phyloP scores from a whole-genome alignment of 2,888 invertebrate species.

The Metallyticus violacea region DNA sequence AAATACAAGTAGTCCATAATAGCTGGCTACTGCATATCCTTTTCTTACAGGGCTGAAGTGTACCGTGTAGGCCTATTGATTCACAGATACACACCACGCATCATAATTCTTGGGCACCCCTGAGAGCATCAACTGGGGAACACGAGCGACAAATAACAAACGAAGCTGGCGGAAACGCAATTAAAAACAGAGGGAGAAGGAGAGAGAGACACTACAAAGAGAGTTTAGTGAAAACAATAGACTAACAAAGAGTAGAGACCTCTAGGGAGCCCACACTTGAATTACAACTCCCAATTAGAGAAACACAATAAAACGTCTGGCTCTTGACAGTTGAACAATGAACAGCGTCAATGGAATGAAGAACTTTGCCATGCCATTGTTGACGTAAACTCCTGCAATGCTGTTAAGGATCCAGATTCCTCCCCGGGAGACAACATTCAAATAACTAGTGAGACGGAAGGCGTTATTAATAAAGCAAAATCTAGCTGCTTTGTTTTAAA shows the following conservation, averaged over 20 bases:
- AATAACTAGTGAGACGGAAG: not conserved
- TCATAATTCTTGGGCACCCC: not conserved
- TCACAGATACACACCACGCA: not conserved
- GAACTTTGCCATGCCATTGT: not conserved
- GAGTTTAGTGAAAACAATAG: conserved; percentile 24
- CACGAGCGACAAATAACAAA: conserved; percentile 8
- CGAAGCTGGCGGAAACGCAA: conserved; percentile 29
- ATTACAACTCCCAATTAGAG: conserved; percentile 33
- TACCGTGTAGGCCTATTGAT: not conserved
- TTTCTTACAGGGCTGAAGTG: too few relatives aligned
- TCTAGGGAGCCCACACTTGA: conserved; percentile 16
- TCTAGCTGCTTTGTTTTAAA: not conserved
- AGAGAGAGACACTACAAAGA: conserved; percentile 14
- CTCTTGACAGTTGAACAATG: not conserved
- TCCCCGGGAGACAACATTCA: not conserved
- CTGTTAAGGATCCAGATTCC: not conserved
- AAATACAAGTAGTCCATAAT: too few relatives aligned
- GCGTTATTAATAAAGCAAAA: not conserved
- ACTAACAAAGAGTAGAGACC: not conserved
- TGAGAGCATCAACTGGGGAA: not conserved
- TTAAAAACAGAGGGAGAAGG: conserved; percentile 1
- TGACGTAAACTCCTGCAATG: not conserved
- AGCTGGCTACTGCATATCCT: too few relatives aligned
- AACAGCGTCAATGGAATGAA: not conserved
- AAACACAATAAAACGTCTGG: conserved; percentile 28